Conservation (phyloP, 2,797 vertebrate genomes). For the Harpagifer antarcticus region DNA sequence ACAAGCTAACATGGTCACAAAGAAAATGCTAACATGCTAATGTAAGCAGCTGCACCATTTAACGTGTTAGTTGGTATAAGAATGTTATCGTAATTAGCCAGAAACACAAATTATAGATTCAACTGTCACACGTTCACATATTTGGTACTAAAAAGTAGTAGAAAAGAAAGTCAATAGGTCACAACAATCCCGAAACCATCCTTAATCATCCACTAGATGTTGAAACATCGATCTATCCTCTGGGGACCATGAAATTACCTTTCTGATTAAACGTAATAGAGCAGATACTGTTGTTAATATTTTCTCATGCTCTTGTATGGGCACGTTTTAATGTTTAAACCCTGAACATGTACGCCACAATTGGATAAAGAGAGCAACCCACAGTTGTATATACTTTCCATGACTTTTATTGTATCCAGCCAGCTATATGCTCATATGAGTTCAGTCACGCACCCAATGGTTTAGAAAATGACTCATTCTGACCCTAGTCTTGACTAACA, state of each 20-base stretch:
- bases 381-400: not conserved
- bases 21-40: not conserved
- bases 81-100: no score
- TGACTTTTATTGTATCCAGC: not conserved
- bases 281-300: not conserved
- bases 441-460: constrained; percentile 60
- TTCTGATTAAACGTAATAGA: not conserved
- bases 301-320: not conserved
- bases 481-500: constrained; percentile 71
- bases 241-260: not conserved
- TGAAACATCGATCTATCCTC: not conserved
- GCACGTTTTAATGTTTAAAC: not conserved
- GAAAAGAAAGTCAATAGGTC: no score
- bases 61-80: no score
- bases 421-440: constrained; percentile 32
- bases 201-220: not conserved
- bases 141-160: no score
- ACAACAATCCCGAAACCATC: no score
- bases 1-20: not conserved
- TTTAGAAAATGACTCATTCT: constrained; percentile 74
- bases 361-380: not conserved
- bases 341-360: not conserved
- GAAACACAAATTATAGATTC: no score
- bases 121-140: no score
- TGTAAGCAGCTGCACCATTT: not conserved